A percentile compares a stretch with the other conserved stretches of the same genome.
Conservation (phyloP, 2,888 invertebrate species). For the Campoletis raptor region DNA sequence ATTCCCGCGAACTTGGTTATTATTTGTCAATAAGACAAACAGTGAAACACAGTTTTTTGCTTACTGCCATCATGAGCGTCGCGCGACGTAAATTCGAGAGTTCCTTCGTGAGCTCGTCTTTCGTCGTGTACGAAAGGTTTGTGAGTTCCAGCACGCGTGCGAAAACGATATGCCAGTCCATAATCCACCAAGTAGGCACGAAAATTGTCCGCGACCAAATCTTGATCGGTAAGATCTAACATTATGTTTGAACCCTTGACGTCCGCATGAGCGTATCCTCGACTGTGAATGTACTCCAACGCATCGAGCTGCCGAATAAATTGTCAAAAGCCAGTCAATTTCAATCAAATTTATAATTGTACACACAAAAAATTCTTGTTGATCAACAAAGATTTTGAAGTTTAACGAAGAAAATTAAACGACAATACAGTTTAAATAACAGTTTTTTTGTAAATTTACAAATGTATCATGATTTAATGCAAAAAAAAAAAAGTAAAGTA, state of each 20-base stretch:
- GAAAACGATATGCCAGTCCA: constrained; percentile 95
- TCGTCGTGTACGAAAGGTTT: constrained; percentile 95
- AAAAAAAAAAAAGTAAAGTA: background rate
- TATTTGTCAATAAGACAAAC: no score
- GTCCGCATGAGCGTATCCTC: constrained; percentile 98
- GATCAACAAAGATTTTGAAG: background rate
- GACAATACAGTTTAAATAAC: background rate
- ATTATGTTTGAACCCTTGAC: constrained; percentile 98
- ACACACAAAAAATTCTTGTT: background rate
- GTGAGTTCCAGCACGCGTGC: constrained; percentile 91
- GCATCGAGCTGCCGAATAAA: constrained; percentile 89
- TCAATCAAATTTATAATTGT: background rate
- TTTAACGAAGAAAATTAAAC: background rate
- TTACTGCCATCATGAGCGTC: constrained; percentile 97
- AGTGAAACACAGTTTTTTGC: constrained; percentile 46
- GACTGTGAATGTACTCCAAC: constrained; percentile 95
- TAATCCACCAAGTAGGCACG: constrained; percentile 94
- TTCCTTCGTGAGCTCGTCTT: constrained; percentile 97
- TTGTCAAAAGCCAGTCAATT: background rate
- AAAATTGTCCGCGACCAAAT: constrained; percentile 79
- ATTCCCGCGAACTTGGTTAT: no score
- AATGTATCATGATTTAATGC: no score
- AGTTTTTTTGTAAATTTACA: background rate
- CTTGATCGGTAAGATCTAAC: constrained; percentile 87
- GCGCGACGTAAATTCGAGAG: constrained; percentile 97